Conservation (phyloP, 2,113 vertebrate genomes). For the Tragelaphus scriptus region DNA sequence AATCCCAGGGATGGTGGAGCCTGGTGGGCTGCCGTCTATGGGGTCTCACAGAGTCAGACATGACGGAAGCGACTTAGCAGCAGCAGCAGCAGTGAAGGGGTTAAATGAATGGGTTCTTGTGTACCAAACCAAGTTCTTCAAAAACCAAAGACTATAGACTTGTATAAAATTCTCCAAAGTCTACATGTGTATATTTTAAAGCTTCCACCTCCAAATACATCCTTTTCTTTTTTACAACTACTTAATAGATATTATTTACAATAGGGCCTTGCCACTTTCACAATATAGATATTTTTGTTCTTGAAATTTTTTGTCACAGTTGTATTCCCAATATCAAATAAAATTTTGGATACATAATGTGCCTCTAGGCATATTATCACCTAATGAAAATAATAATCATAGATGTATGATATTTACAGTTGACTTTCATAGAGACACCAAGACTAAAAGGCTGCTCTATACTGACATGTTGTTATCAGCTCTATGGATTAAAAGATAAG, state of each 20-base stretch:
- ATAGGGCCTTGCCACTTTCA: background rate
- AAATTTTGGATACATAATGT: background rate
- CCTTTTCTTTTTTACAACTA: background rate
- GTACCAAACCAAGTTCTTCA: background rate
- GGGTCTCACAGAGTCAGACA: accelerated
- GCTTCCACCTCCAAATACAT: background rate
- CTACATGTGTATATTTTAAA: background rate
- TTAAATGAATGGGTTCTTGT: background rate
- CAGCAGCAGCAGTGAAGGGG: background rate
- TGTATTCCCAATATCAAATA: background rate
- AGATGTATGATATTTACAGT: background rate
- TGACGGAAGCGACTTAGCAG: no score
- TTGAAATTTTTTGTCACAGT: background rate
- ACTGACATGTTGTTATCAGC: accelerated
- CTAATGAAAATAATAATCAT: background rate
- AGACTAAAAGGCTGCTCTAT: background rate
- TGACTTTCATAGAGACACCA: background rate
- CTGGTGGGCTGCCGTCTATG: no score
- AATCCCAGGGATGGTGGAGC: no score
- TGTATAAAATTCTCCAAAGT: background rate
- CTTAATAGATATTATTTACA: background rate
- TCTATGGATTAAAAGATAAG: background rate
- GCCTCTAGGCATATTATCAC: background rate
- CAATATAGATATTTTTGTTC: background rate
- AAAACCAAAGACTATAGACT: background rate